Evolutionary conservation across 2,888 invertebrate species (phyloP).

Genomic region (Malachius bipustulatus): DNA sequence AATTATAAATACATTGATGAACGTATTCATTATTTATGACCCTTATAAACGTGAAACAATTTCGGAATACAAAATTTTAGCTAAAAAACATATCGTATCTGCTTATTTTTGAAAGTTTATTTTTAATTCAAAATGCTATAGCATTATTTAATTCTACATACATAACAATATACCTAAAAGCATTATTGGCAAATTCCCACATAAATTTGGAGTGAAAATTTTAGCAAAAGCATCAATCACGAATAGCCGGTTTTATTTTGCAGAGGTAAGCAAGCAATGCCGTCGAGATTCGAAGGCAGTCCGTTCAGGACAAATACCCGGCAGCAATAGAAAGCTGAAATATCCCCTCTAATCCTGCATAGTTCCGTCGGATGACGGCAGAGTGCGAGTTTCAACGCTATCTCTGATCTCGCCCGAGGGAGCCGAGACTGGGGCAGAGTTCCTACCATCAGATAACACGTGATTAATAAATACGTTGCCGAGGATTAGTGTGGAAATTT

Average conservation of each 20-base stretch:
- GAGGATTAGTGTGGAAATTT: conserved; percentile 30
- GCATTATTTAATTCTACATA: too few relatives aligned
- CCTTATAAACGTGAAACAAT: too few relatives aligned
- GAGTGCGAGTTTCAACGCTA: conserved; percentile 15
- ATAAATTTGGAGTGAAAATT: too few relatives aligned
- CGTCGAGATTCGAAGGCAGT: conserved; percentile 16
- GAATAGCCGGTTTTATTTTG: conserved; percentile 1
- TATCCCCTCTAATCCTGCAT: conserved; percentile 17
- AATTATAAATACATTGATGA: too few relatives aligned
- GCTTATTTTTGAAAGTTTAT: too few relatives aligned
- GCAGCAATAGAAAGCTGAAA: conserved; percentile 16
- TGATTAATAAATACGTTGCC: conserved; percentile 32
- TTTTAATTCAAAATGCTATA: too few relatives aligned
- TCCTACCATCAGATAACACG: conserved; percentile 28
- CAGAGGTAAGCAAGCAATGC: conserved; percentile 15
- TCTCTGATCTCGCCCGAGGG: conserved; percentile 14
- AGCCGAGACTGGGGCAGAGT: conserved; percentile 18
- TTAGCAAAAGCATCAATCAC: too few relatives aligned
- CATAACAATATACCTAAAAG: too few relatives aligned
- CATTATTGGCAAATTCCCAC: too few relatives aligned
- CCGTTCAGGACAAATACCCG: conserved; percentile 15
- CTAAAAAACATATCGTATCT: too few relatives aligned
- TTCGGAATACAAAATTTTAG: too few relatives aligned
- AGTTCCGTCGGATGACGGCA: conserved; percentile 8
- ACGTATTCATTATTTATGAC: too few relatives aligned